Percentiles rank a stretch among this genome's conserved stretches.
These are phyloP conservation scores for Popillia japonica DNA, from an alignment of 1,140 invertebrate genomes.

Conservation along the genomic window DNA sequence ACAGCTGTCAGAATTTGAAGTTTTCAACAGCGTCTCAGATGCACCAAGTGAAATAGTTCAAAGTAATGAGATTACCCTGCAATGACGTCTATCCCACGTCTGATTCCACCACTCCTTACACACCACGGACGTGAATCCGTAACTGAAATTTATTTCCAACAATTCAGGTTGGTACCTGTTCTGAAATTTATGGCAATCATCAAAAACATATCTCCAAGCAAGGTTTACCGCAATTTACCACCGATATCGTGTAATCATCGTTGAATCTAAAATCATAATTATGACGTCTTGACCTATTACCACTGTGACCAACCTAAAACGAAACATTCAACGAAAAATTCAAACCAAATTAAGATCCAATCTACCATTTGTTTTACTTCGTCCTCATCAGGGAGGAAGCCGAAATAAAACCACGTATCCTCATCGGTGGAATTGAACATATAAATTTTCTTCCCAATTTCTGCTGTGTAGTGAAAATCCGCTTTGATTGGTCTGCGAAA, in stretches of 20 bases:
- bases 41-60: too few species aligned
- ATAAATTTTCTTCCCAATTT: neutral
- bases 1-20: too few species aligned
- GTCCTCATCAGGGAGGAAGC: constrained; percentile 28
- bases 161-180: neutral
- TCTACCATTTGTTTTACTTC: constrained; percentile 18
- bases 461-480: neutral
- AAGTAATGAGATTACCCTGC: neutral
- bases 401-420: constrained; percentile 36
- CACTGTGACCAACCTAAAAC: neutral
- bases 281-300: neutral
- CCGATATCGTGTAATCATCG: constrained; percentile 34
- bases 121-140: neutral
- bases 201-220: too few species aligned
- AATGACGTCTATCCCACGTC: neutral
- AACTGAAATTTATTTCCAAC: neutral
- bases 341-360: constrained; percentile 29
- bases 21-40: too few species aligned
- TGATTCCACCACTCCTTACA: neutral
- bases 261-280: neutral
- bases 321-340: neutral
- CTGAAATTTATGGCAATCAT: neutral
- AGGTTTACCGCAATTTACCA: constrained; percentile 39
- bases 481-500: neutral
- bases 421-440: neutral